Evolutionary conservation across 2,888 invertebrate species (phyloP), one percentile per base, ranked within the genome.

Genomic region (Leucophenga maculata): DNA sequence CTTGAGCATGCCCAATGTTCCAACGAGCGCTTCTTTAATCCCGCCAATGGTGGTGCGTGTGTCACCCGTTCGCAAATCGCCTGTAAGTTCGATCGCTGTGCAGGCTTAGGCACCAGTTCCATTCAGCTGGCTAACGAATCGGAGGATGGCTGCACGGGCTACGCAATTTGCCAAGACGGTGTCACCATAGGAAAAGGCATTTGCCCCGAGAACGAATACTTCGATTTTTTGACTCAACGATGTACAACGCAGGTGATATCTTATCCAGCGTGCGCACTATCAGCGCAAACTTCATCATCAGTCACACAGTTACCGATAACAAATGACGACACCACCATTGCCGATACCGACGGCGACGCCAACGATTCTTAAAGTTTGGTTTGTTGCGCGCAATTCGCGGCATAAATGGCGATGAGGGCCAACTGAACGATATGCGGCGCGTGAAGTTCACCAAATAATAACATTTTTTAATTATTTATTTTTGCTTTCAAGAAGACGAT

Each of bases 71-170:
- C 76, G 0, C 72, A 78, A 6, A 69, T 85, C 16, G 62, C 26
- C 0, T 86, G 86, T 55, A 54, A 66, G 0, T 83, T 76, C 64
- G 74, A 86, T 74, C 85, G 87, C 0, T 86, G 86, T 39, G 84
- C 75, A 6, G 78, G 78, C 9, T 65, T 86, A 66, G 86, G 86
- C 44, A 60, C 66, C 4, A 39, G 68, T 0, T 70, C 44, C 44
- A 87, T 86, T 18, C 78, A 86, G 59, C 67, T 86, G 73, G 85
- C 82, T 14, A 87, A 86, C 70, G 73, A 80, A 9, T 73, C 79
- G 18, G 72, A 77, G 32, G 88, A 86, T 60, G 81, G 74, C 1
- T 86, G 87, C 54, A 71, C 59, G 9, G 85, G 87, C 1, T 86
- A 72, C 55, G 69, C 77, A 14, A 67, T 87, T 6, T 87, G 88